These are phyloP conservation scores for Pluvianellus socialis DNA, from an alignment of 2,113 vertebrate genomes.

Conservation along the genomic window DNA sequence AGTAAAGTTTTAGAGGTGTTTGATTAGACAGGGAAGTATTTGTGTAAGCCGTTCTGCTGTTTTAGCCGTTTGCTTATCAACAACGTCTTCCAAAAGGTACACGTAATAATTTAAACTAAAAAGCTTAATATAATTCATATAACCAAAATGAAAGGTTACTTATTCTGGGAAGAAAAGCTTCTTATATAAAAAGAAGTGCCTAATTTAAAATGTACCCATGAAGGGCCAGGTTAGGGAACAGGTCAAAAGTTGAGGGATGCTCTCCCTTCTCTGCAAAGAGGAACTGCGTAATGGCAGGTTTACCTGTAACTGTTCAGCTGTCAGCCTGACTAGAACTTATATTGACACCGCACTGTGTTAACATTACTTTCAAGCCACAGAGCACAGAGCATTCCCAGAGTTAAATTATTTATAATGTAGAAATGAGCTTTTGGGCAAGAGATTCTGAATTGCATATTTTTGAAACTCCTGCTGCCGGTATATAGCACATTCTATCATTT, in stretches of 20 bases:
- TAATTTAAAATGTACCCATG: background rate
- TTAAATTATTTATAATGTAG: background rate
- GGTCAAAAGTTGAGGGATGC: background rate
- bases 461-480: background rate
- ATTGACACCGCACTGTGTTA: background rate
- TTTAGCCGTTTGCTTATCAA: background rate
- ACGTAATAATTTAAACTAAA: background rate
- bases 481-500: background rate
- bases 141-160: background rate
- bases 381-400: background rate
- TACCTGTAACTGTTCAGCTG: background rate
- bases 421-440: background rate
- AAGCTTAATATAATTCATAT: background rate
- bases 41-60: background rate
- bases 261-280: background rate
- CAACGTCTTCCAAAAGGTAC: background rate
- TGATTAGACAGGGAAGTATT: background rate
- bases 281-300: background rate
- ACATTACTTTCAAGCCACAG: background rate
- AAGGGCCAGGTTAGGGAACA: background rate
- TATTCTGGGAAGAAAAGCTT: background rate
- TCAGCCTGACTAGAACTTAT: background rate
- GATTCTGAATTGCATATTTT: background rate
- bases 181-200: background rate
- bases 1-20: background rate